Evolutionary conservation across 2,113 vertebrate genomes (phyloP).

Genomic region (Campylomormyrus tamandua): DNA sequence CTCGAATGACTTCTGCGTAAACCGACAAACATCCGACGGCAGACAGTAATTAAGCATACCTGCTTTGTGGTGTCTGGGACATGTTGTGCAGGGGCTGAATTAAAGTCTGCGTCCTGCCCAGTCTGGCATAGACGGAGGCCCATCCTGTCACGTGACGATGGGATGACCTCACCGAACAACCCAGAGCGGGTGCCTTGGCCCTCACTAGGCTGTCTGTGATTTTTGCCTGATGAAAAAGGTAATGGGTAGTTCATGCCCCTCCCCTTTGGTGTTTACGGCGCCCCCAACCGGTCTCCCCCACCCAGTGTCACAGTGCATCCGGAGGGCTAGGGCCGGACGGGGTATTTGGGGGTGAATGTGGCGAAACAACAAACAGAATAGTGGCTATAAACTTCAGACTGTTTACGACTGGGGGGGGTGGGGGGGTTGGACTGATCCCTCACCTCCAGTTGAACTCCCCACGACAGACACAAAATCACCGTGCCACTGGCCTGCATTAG

Average conservation of each 20-base stretch:
- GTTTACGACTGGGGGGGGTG: slow-evolving; percentile 57
- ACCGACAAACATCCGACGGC: background rate
- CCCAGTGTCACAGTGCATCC: slow-evolving; percentile 24
- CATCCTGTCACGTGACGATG: background rate
- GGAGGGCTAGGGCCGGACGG: background rate
- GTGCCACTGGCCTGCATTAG: slow-evolving; percentile 44
- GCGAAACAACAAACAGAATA: slow-evolving; percentile 53
- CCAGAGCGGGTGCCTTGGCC: background rate
- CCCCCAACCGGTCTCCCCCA: slow-evolving; percentile 10
- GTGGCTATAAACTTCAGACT: slow-evolving; percentile 65
- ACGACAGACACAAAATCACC: slow-evolving; percentile 44
- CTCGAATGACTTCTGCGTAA: background rate
- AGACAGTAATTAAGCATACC: background rate
- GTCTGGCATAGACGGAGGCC: background rate
- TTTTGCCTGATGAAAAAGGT: slow-evolving; percentile 40
- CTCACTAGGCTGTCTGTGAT: slow-evolving; percentile 33
- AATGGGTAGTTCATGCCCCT: slow-evolving; percentile 38
- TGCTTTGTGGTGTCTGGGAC: background rate
- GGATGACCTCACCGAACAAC: background rate
- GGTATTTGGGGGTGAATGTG: slow-evolving; percentile 34
- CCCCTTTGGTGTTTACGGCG: slow-evolving; percentile 43
- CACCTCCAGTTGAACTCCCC: slow-evolving; percentile 70
- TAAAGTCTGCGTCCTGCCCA: background rate
- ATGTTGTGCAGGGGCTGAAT: background rate
- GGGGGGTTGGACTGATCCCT: slow-evolving; percentile 55